phyloP scores from a whole-genome alignment of 2,888 invertebrate genomes.

The Spilosoma lubricipeda region DNA sequence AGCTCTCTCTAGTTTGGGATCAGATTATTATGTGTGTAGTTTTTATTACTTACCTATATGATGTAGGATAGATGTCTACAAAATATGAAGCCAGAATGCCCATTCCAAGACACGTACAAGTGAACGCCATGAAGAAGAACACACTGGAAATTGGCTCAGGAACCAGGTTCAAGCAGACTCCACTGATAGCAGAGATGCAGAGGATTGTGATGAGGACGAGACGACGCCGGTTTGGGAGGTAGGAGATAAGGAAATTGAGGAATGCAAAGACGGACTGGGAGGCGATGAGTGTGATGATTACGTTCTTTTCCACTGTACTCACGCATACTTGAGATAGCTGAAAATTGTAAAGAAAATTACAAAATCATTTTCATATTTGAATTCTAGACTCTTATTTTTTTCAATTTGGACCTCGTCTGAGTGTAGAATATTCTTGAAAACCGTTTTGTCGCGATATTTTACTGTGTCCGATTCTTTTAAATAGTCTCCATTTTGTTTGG shows the following conservation, averaged over 20 bases:
- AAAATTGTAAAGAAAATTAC: conserved; percentile 37
- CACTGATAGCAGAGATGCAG: conserved; percentile 84
- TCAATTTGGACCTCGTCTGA: too few species aligned
- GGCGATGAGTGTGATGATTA: conserved; percentile 88
- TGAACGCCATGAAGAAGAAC: conserved; percentile 74
- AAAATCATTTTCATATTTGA: neutral
- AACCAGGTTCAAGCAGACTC: conserved; percentile 73
- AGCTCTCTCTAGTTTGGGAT: neutral
- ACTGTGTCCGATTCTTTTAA: neutral
- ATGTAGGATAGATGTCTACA: conserved; percentile 79
- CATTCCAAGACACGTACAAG: conserved; percentile 79
- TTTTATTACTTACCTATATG: conserved; percentile 67
- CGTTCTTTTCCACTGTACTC: conserved; percentile 84
- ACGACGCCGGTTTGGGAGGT: conserved; percentile 85
- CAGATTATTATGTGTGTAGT: neutral
- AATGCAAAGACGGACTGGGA: conserved; percentile 88
- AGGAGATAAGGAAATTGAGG: conserved; percentile 85
- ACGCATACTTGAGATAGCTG: conserved; percentile 78
- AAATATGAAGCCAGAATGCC: conserved; percentile 80
- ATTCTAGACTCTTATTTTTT: neutral
- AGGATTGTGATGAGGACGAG: conserved; percentile 80
- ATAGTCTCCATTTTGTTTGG: neutral
- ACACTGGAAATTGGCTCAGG: conserved; percentile 79
- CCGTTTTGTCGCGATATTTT: neutral
- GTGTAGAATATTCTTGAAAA: neutral